phyloP scores from a whole-genome alignment of 2,113 vertebrate species.

The Tachuris rubrigastra region DNA sequence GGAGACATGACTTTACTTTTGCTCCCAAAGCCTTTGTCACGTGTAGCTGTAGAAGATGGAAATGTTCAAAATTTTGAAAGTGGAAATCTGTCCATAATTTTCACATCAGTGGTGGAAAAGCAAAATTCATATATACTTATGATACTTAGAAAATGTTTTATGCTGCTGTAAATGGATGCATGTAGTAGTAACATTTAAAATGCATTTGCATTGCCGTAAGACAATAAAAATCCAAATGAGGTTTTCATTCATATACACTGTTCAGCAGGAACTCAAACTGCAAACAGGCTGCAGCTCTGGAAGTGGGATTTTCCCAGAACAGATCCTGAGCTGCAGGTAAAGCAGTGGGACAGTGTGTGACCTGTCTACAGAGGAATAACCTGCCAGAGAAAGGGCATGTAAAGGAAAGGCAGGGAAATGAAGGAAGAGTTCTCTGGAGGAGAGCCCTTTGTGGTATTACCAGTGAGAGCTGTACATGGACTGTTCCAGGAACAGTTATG shows the following conservation, averaged over 20 bases:
- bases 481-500: not conserved
- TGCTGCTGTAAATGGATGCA: not conserved
- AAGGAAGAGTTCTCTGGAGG: not conserved
- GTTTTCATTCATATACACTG: not conserved
- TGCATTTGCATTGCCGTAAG: not conserved
- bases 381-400: not conserved
- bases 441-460: not conserved
- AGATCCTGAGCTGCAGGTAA: not conserved
- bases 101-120: not conserved
- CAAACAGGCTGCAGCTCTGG: not conserved
- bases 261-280: not conserved
- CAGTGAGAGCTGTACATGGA: not conserved
- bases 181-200: not conserved
- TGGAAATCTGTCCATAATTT: not conserved
- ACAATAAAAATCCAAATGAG: not conserved
- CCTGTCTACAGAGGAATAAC: not conserved
- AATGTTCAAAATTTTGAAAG: not conserved
- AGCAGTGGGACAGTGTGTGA: not conserved
- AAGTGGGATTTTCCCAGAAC: not conserved
- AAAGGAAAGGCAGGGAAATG: not conserved
- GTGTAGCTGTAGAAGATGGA: not conserved
- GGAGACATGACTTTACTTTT: not conserved
- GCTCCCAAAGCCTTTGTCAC: not conserved
- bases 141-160: not conserved
- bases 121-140: not conserved